Evolutionary conservation across 1,140 invertebrate species (phyloP), one percentile per base, ranked within the genome.

Genomic region (Babylonia areolata): DNA sequence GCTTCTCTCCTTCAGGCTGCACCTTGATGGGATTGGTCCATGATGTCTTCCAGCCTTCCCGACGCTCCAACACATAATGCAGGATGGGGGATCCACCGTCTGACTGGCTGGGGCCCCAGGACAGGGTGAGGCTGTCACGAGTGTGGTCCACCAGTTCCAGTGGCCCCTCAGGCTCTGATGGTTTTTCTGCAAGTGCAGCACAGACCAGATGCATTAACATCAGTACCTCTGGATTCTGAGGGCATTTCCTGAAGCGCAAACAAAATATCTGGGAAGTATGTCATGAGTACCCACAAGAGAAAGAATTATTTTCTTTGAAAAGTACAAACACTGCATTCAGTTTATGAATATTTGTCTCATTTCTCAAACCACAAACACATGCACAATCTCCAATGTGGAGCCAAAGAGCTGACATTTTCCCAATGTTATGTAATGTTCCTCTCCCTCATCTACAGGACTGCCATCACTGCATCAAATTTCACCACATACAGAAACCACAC

Each of bases 111-210:
- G 97, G 96, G 90, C 97, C 96, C 99, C 99, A 99, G 9, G 96
- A 96, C 17, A 99, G 94, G 97, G 69, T 98, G 96, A 73, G 96
- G 96, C 88, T 98, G 46, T 88, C 78, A 87, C 93, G 31, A 89
- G 87, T 88, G 88, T 91, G 92, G 89, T 95, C 81, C 89, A 92
- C 85, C 90, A 91, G 77, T 94, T 98, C 97, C 0, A 99, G 95
- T 0, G 98, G 98, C 58, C 98, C 98, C 90, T 98, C 97, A 0
- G 99, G 98, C 91, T 97, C 97, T 46, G 96, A 96, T 77, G 98
- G 97, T 96, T 87, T 88, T 75, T 87, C 90, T 91, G 87, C 28
- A 81, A 86, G 64, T 23, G 40, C 3, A 39, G 39, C 54, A 54
- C 73, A 51, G 9, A 37, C 5, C 31, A 73, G 17, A 51, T 51